Percentiles rank a stretch among this genome's conserved stretches.
Evolutionary conservation across 30 jellyfish, hydroid and myxozoan genomes (phyloP).

Genomic region (Pelagia noctiluca): DNA sequence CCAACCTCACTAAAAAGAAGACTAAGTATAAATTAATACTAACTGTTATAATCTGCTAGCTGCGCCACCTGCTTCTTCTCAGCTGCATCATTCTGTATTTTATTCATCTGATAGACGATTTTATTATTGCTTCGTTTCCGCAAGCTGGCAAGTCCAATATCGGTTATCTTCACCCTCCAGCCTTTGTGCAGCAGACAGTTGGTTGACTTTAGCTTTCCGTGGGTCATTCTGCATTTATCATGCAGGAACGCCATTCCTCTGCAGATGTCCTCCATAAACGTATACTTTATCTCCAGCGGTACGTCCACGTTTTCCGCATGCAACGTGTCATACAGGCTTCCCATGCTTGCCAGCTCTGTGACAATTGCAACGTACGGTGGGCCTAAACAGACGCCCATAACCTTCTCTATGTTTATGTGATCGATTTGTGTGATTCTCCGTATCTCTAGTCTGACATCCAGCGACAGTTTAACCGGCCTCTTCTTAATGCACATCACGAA

Average conservation of each 20-base stretch:
- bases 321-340: conserved; percentile 84
- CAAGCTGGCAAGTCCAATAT: conserved; percentile 70
- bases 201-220: conserved; percentile 91
- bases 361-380: conserved; percentile 80
- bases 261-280: conserved; percentile 91
- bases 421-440: conserved; percentile 54
- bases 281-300: conserved; percentile 84
- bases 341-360: conserved; percentile 86
- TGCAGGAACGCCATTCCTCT: conserved; percentile 90
- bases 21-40: too few species aligned
- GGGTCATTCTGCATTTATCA: conserved; percentile 67
- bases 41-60: conserved; percentile 47
- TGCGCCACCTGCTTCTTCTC: conserved; percentile 31
- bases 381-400: conserved; percentile 78
- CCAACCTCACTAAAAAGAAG: too few species aligned
- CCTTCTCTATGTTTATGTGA: conserved; percentile 79
- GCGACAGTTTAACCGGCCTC: conserved; percentile 79
- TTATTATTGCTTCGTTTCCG: conserved; percentile 47
- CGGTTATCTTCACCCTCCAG: conserved; percentile 89
- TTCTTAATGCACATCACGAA: conserved; percentile 62
- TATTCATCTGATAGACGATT: background rate
- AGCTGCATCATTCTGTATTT: background rate
- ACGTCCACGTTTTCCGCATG: conserved; percentile 74
- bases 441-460: conserved; percentile 75
- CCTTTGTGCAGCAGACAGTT: conserved; percentile 93